Conservation (phyloP, 2,113 vertebrate genomes). For the Cacatua alba region DNA sequence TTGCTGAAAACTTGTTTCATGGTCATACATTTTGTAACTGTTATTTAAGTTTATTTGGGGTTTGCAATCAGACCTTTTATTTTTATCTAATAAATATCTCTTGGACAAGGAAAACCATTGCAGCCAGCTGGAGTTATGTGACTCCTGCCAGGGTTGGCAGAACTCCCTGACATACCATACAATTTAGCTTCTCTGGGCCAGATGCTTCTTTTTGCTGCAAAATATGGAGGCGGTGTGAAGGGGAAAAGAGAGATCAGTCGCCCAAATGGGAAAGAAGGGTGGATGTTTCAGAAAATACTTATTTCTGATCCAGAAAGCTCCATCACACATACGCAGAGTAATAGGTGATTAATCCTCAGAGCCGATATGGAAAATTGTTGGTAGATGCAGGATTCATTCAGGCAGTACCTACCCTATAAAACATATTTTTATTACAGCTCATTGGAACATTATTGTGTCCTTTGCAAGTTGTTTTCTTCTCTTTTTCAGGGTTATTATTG, state of each 20-base stretch:
- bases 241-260: not conserved
- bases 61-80: not conserved
- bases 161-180: not conserved
- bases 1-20: not conserved
- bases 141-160: conserved; percentile 50
- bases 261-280: not conserved
- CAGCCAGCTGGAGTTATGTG: conserved; percentile 44
- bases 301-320: not conserved
- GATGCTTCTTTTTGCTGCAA: conserved; percentile 39
- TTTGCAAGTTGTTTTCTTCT: not conserved
- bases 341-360: not conserved
- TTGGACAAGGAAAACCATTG: conserved; percentile 2
- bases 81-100: conserved; percentile 32
- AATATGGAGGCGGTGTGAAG: conserved; percentile 39
- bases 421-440: not conserved
- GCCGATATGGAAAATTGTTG: not conserved
- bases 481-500: not conserved
- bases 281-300: not conserved
- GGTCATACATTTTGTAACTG: not conserved
- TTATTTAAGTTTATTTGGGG: not conserved
- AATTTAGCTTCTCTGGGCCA: conserved; percentile 8
- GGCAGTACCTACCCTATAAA: not conserved
- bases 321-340: not conserved
- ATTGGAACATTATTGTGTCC: not conserved
- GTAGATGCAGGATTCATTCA: not conserved